These are phyloP conservation scores for Batillaria attramentaria DNA, from an alignment of 1,140 invertebrate species.

Conservation along the genomic window DNA sequence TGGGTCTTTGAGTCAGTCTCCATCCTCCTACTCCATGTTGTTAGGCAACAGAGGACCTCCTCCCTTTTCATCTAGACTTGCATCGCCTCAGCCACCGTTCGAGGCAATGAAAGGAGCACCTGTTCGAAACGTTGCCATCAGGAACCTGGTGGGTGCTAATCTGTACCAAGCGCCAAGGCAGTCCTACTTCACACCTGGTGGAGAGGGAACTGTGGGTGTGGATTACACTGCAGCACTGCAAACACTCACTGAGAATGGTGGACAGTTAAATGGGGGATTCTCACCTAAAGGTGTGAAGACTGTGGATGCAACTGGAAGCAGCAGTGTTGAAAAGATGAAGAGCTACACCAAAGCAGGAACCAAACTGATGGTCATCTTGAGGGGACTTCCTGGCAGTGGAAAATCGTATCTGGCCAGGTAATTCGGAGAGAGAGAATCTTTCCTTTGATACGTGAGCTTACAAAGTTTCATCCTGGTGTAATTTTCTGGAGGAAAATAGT, in stretches of 20 bases:
- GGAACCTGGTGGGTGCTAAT: slow-evolving; percentile 4
- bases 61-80: too few relatives aligned
- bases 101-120: too few relatives aligned
- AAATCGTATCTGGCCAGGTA: slow-evolving; percentile 81
- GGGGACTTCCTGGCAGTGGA: slow-evolving; percentile 87
- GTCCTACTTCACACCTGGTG: not conserved
- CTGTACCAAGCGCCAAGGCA: not conserved
- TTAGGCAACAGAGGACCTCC: not conserved
- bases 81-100: too few relatives aligned
- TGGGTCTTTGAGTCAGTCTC: not conserved
- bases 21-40: not conserved
- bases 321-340: not conserved
- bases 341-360: slow-evolving; percentile 18
- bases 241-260: too few relatives aligned
- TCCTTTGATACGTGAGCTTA: not conserved
- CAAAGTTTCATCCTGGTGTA: not conserved
- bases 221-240: not conserved
- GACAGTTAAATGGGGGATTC: too few relatives aligned
- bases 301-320: not conserved
- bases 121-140: not conserved
- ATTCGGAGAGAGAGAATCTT: slow-evolving; percentile 47
- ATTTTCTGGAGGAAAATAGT: too few relatives aligned
- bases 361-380: slow-evolving; percentile 80
- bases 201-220: not conserved
- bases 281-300: too few relatives aligned